Conservation (phyloP, 2,113 vertebrate species). For the Callorhinus ursinus region DNA sequence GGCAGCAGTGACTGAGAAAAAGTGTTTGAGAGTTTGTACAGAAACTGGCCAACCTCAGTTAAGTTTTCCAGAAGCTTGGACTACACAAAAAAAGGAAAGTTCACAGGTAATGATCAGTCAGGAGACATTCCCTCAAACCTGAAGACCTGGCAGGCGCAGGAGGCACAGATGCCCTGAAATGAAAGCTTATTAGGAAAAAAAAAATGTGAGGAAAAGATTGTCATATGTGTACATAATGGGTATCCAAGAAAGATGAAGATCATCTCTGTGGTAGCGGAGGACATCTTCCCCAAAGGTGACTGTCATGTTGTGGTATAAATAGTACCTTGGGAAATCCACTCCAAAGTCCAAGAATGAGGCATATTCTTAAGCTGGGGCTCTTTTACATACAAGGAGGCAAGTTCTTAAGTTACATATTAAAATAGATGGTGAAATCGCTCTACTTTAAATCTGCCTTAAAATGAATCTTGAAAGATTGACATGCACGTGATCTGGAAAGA, state of each 20-base stretch:
- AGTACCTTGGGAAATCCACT: not conserved
- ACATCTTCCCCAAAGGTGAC: not conserved
- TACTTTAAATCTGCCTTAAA: not conserved
- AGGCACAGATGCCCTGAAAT: not conserved
- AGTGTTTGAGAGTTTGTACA: constrained; percentile 20
- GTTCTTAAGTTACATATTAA: constrained; percentile 56
- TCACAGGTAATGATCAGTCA: constrained; percentile 1
- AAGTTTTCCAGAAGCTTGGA: constrained; percentile 43
- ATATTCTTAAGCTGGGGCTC: not conserved
- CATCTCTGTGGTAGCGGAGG: no score
- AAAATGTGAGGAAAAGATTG: not conserved
- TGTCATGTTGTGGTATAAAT: accelerated
- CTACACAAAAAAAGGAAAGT: not conserved
- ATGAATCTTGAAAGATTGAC: not conserved
- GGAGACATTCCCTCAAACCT: not conserved
- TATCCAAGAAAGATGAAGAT: not conserved
- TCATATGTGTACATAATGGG: not conserved
- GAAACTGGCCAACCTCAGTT: constrained; percentile 46
- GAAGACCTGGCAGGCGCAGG: not conserved
- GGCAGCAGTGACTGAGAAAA: not conserved
- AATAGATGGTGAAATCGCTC: not conserved
- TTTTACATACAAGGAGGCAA: not conserved
- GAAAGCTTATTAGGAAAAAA: constrained; percentile 1
- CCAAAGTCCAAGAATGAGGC: not conserved
- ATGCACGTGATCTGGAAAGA: not conserved